These are phyloP conservation scores for Bostrychus sinensis DNA, from an alignment of 2,113 vertebrate genomes.

Conservation along the genomic window DNA sequence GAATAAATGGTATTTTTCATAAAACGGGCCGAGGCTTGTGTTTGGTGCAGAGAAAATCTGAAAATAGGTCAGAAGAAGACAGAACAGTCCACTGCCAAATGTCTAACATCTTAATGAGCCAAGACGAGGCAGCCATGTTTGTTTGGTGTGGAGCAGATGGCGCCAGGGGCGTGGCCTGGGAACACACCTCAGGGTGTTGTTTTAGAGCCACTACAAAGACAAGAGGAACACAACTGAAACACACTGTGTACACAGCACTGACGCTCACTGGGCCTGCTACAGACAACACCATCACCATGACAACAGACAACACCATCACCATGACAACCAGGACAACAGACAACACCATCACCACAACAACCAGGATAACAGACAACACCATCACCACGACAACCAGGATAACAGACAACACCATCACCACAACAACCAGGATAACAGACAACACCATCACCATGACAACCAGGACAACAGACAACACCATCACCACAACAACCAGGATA, in stretches of 20 bases:
- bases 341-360: too few relatives aligned
- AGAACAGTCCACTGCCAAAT: constrained; percentile 50
- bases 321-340: too few relatives aligned
- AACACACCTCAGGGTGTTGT: constrained; percentile 57
- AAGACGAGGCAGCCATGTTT: constrained; percentile 50
- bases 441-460: too few relatives aligned
- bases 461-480: too few relatives aligned
- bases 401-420: too few relatives aligned
- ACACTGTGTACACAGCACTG: constrained; percentile 20
- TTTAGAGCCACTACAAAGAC: constrained; percentile 65
- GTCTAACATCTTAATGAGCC: constrained; percentile 55
- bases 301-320: too few relatives aligned
- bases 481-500: too few relatives aligned
- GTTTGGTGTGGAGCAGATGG: constrained; percentile 71
- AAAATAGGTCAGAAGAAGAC: constrained; percentile 54
- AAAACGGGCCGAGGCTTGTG: background rate
- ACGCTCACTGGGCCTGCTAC: background rate
- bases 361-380: too few relatives aligned
- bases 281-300: background rate
- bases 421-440: too few relatives aligned
- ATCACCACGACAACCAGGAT: too few relatives aligned
- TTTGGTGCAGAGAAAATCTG: background rate
- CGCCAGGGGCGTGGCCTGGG: constrained; percentile 38
- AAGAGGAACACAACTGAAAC: constrained; percentile 42
- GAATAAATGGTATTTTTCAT: background rate